These are phyloP conservation scores for Orgyia antiqua DNA, from an alignment of 2,888 invertebrate genomes.

Conservation along the genomic window DNA sequence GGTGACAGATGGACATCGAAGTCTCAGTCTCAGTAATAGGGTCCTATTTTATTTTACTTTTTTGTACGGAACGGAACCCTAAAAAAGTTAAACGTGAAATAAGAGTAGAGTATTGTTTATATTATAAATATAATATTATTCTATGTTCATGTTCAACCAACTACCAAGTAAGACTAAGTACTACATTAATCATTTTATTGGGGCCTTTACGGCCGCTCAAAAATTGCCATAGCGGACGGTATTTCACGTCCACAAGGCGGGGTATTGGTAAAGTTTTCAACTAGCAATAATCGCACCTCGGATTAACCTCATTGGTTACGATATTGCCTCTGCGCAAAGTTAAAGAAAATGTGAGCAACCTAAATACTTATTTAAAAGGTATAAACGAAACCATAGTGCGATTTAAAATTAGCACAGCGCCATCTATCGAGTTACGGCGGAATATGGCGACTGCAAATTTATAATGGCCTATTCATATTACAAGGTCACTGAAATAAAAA, in stretches of 20 bases:
- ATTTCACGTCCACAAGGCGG: slow-evolving; percentile 68
- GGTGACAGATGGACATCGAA: too few relatives aligned
- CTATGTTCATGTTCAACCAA: too few relatives aligned
- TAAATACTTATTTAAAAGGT: slow-evolving; percentile 1
- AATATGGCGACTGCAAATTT: slow-evolving; percentile 7
- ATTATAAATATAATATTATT: too few relatives aligned
- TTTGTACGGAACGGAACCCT: too few relatives aligned
- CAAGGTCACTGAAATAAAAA: too few relatives aligned
- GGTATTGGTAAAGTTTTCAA: slow-evolving; percentile 87
- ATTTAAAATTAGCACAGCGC: slow-evolving; percentile 34
- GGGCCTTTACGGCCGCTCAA: slow-evolving; percentile 52
- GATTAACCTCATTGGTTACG: slow-evolving; percentile 94
- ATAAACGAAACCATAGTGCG: slow-evolving; percentile 37
- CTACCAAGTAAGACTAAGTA: too few relatives aligned
- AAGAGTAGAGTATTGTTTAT: too few relatives aligned
- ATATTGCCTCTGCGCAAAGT: slow-evolving; percentile 94
- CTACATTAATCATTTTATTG: too few relatives aligned
- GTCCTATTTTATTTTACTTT: too few relatives aligned
- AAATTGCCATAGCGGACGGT: slow-evolving; percentile 69
- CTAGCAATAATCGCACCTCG: slow-evolving; percentile 94
- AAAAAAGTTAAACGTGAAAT: too few relatives aligned
- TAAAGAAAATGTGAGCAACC: background rate
- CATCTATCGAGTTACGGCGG: slow-evolving; percentile 38
- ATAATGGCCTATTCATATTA: too few relatives aligned
- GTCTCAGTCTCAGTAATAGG: too few relatives aligned